A percentile compares a stretch with the other conserved stretches of the same genome.
These are phyloP conservation scores for Spisula subtruncata DNA, from an alignment of 2,888 invertebrate species.

Conservation along the genomic window DNA sequence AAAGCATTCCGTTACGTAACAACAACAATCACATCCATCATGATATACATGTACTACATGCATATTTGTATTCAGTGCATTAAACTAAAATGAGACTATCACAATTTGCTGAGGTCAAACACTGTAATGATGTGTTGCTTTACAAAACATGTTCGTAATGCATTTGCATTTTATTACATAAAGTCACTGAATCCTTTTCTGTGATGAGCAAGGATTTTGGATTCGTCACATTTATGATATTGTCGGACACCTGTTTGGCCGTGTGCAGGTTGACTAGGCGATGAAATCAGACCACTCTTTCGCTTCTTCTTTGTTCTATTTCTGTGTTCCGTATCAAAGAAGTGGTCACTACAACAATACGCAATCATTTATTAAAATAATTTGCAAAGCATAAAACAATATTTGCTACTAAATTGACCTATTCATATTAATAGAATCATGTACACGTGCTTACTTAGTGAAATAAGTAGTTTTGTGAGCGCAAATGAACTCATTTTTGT, in stretches of 20 bases:
- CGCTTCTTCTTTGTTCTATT: neutral
- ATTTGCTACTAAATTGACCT: neutral
- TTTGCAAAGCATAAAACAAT: neutral
- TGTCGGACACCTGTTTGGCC: slow-evolving; percentile 26
- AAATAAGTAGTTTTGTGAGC: neutral
- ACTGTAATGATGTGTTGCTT: too few species aligned
- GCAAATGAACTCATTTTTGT: too few species aligned
- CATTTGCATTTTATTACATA: neutral
- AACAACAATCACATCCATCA: too few species aligned
- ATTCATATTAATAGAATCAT: neutral
- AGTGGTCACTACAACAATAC: neutral
- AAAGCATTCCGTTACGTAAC: too few species aligned
- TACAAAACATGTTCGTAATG: too few species aligned
- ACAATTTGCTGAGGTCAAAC: too few species aligned
- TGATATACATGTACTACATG: too few species aligned
- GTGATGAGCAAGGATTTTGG: neutral
- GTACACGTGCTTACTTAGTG: neutral
- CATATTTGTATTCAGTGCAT: too few species aligned
- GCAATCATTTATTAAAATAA: neutral
- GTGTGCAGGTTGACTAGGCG: neutral
- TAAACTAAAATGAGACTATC: too few species aligned
- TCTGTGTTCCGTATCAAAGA: neutral
- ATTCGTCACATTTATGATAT: slow-evolving; percentile 14
- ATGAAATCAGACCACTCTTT: neutral
- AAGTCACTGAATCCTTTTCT: neutral